Evolutionary conservation across 2,113 vertebrate species (phyloP), one percentile per base, ranked within the genome.

Genomic region (Leiothrix lutea): DNA sequence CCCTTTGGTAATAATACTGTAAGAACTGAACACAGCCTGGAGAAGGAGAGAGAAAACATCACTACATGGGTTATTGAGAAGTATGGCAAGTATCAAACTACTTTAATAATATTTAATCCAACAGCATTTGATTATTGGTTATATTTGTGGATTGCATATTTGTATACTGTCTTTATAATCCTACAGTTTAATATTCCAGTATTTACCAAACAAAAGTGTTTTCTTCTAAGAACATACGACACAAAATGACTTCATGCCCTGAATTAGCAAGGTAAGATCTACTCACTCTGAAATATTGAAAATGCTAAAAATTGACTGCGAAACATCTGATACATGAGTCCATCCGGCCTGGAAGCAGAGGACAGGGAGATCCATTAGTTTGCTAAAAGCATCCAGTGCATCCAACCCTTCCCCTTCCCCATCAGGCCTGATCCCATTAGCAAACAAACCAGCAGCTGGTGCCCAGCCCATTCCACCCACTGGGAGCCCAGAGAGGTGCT

Each of bases 261-360:
- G 40, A 85, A 86, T 20, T 71, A 83, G 19, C 74, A 71, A 93
- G 19, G 45, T 21, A 92, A 80, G 60, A 75, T 31, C 69, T 79
- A 98, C 99, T 99, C 97, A 99, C 99, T 99, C 96, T 99, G 99
- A 98, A 99, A 99, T 96, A 99, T 99, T 92, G 99, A 99, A 97
- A 99, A 99, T 0, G 99, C 99, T 96, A 99, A 98, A 95, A 99
- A 99, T 94, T 99, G 99, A 95, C 98, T 98, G 78, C 99, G 98
- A 97, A 99, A 99, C 98, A 98, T 99, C 97, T 99, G 99, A 96
- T 99, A 99, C 97, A 99, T 99, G 38, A 98, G 97, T 91, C 99
- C 99, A 82, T 99, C 98, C 1, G 99, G 99, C 99, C 99, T 99
- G 92, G 57, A 78, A 93, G 40, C 33, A 92, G 73, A 92, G 70